Evolutionary conservation across 2,888 invertebrate genomes (phyloP), one percentile per base, ranked within the genome.

Genomic region (Apamea crenata): DNA sequence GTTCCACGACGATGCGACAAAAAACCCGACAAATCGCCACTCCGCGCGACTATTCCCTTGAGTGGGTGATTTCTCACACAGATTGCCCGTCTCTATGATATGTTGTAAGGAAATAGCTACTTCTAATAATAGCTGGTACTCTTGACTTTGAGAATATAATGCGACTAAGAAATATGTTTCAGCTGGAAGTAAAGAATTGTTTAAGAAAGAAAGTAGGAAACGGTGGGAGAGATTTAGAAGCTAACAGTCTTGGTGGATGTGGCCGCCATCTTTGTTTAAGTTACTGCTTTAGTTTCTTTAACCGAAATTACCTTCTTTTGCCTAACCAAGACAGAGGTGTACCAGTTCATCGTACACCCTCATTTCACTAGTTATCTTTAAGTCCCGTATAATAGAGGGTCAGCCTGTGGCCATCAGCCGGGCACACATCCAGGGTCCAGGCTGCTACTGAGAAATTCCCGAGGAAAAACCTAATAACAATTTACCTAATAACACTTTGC

Each of bases 21-120:
- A 91, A 92, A 81, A 92, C 90, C 85, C 87, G 91, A 92, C 92
- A 92, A 92, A 93, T 93, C 90, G 91, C 90, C 91, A 91, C 91
- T 91, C 90, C 74, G 78, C 76, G 81, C 83, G 85, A 84, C 90
- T 87, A 81, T 81, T 87, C 90, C 85, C 86, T 6, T 40, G 89
- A 82, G 89, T 80, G 84, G 89, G 80, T 72, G 84, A 92, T 92
- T 89, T 88, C 81, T 91, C 91, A 90, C 81, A 67, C 83, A 88
- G 90, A 91, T 91, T 91, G 88, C 90, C 78, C 78, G 77, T 86
- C 82, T 16, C 77, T 79, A 79, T 81, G 82, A 87, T 89, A 78
- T 85, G 87, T 82, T 68, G 83, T 82, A 82, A 76, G 85, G 88
- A 88, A 89, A 89, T 87, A 83, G 67, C 74, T 82, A 74, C 86